A percentile compares a stretch with the other conserved stretches of the same genome.
phyloP scores from a whole-genome alignment of 2,888 invertebrate species.

The Synergus itoensis region DNA sequence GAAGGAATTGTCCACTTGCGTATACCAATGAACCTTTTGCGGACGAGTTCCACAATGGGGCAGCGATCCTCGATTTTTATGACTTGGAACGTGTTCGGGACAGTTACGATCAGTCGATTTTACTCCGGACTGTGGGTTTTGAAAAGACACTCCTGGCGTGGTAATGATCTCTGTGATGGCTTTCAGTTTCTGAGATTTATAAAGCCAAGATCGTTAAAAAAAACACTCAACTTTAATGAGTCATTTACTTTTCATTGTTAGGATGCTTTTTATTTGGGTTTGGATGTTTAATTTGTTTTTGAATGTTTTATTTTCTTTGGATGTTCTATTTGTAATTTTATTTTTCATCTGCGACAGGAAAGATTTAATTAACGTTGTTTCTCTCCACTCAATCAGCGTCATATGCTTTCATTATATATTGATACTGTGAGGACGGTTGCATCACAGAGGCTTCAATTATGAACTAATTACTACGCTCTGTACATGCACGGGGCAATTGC shows the following conservation, averaged over 20 bases:
- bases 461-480: slow-evolving; percentile 70
- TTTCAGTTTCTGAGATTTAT: slow-evolving; percentile 6
- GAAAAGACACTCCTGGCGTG: neutral
- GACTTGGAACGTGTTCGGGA: neutral
- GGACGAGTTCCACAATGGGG: neutral
- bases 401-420: neutral
- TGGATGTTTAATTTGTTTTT: neutral
- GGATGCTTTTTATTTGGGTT: neutral
- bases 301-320: neutral
- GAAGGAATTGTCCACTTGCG: slow-evolving; percentile 15
- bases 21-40: neutral
- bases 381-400: slow-evolving; percentile 19
- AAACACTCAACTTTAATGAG: neutral
- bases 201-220: neutral
- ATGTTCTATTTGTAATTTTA: too few relatives aligned
- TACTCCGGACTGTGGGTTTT: neutral
- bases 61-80: slow-evolving; percentile 11
- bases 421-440: neutral
- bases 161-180: slow-evolving; percentile 19
- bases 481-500: slow-evolving; percentile 67
- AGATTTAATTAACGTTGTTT: neutral
- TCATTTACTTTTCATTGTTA: neutral
- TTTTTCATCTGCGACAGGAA: neutral
- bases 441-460: slow-evolving; percentile 65
- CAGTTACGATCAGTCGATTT: neutral